Evolutionary conservation across 2,113 vertebrate genomes (phyloP).

Genomic region (Poeciliopsis turrubarensis): DNA sequence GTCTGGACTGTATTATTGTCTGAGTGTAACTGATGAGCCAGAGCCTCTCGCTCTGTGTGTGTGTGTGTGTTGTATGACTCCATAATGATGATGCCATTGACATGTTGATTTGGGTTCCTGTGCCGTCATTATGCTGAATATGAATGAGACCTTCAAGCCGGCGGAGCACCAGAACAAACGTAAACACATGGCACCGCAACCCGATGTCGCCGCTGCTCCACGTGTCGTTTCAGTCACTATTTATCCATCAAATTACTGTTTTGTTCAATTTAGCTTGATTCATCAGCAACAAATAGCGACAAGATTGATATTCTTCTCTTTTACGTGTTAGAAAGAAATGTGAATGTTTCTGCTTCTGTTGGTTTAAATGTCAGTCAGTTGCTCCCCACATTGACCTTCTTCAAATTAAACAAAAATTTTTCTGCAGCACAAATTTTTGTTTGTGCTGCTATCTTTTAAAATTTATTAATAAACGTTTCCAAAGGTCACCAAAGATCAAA

Average conservation of each 20-base stretch:
- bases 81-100: conserved; percentile 54
- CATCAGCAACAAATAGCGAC: background rate
- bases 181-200: background rate
- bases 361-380: background rate
- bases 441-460: too few relatives aligned
- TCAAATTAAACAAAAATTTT: too few relatives aligned
- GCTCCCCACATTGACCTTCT: too few relatives aligned
- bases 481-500: too few relatives aligned
- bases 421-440: too few relatives aligned
- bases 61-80: conserved; percentile 14
- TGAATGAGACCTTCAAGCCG: conserved; percentile 26
- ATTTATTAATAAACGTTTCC: too few relatives aligned
- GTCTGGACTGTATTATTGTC: conserved; percentile 24
- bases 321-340: background rate
- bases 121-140: conserved; percentile 43
- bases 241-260: too few relatives aligned
- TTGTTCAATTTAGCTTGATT: background rate
- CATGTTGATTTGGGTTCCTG: conserved; percentile 36
- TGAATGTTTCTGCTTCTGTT: background rate
- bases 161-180: conserved; percentile 25
- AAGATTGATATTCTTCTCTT: too few relatives aligned
- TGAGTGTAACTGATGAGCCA: conserved; percentile 46
- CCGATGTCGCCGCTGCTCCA: background rate
- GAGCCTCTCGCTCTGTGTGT: conserved; percentile 12
- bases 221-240: background rate